Evolutionary conservation across 2,113 vertebrate genomes (phyloP).

Genomic region (Clarias magur): DNA sequence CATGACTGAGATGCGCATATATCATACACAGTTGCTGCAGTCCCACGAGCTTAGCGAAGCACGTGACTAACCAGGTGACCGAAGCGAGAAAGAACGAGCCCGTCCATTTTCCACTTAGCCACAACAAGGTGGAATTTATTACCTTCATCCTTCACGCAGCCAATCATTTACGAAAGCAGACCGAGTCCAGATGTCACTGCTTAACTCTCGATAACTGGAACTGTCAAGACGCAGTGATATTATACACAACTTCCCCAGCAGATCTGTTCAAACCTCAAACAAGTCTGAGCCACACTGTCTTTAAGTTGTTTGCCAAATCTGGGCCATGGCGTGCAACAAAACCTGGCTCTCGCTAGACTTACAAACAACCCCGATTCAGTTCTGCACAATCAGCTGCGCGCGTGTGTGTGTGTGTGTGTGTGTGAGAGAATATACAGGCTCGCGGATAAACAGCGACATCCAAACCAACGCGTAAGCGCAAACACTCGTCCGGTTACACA

Average conservation of each 20-base stretch:
- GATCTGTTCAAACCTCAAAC: slow-evolving; percentile 9
- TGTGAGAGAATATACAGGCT: slow-evolving; percentile 8
- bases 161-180: background rate
- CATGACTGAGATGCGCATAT: slow-evolving; percentile 50
- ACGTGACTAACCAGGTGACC: background rate
- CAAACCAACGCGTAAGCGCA: background rate
- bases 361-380: slow-evolving; percentile 21
- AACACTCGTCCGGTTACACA: background rate
- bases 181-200: slow-evolving; percentile 27
- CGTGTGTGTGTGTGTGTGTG: background rate
- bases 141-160: slow-evolving; percentile 7
- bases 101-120: background rate
- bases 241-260: slow-evolving; percentile 2
- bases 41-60: background rate
- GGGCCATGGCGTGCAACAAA: slow-evolving; percentile 1
- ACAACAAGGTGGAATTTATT: slow-evolving; percentile 21
- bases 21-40: background rate
- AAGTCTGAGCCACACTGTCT: background rate
- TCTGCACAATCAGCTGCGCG: background rate
- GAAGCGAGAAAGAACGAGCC: background rate
- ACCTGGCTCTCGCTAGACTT: background rate
- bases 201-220: slow-evolving; percentile 9
- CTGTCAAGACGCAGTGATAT: slow-evolving; percentile 15
- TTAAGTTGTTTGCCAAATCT: background rate
- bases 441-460: background rate